These are phyloP conservation scores for Silurus aristotelis DNA, from an alignment of 2,797 vertebrate species.

Conservation along the genomic window DNA sequence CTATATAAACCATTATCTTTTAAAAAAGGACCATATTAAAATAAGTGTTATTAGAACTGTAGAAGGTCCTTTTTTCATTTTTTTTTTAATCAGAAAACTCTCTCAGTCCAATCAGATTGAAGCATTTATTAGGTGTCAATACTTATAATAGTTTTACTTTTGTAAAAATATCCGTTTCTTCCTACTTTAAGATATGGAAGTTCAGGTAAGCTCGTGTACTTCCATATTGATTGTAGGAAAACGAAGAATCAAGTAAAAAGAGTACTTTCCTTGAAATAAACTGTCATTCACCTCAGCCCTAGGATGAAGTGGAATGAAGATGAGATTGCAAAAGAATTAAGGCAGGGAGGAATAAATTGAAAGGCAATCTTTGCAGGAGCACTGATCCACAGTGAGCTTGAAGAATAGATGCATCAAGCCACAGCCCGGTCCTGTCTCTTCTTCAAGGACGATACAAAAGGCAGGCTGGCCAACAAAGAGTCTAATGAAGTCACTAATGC, in stretches of 20 bases:
- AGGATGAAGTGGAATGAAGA: slow-evolving; percentile 31
- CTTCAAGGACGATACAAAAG: slow-evolving; percentile 75
- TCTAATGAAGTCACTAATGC: slow-evolving; percentile 79
- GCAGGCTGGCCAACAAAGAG: slow-evolving; percentile 72
- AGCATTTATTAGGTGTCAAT: neutral
- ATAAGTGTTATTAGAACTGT: neutral
- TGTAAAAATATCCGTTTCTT: neutral
- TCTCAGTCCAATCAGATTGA: neutral
- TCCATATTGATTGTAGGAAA: slow-evolving; percentile 10
- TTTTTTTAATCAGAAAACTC: neutral
- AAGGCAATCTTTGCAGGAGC: slow-evolving; percentile 49
- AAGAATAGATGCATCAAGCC: slow-evolving; percentile 66
- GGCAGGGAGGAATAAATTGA: slow-evolving; percentile 49
- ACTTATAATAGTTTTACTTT: neutral
- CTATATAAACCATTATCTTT: neutral
- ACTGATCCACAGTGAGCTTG: slow-evolving; percentile 62
- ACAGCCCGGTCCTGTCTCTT: slow-evolving; percentile 61
- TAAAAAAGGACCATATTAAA: neutral
- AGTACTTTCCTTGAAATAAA: slow-evolving; percentile 17
- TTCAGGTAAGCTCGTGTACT: slow-evolving; percentile 16
- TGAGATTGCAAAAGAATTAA: slow-evolving; percentile 9
- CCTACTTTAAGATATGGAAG: neutral
- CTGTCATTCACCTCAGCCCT: neutral
- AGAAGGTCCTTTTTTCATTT: neutral
- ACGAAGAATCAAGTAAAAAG: slow-evolving; percentile 11